phyloP scores from a whole-genome alignment of 2,797 vertebrate genomes.

The Bufotes viridis region DNA sequence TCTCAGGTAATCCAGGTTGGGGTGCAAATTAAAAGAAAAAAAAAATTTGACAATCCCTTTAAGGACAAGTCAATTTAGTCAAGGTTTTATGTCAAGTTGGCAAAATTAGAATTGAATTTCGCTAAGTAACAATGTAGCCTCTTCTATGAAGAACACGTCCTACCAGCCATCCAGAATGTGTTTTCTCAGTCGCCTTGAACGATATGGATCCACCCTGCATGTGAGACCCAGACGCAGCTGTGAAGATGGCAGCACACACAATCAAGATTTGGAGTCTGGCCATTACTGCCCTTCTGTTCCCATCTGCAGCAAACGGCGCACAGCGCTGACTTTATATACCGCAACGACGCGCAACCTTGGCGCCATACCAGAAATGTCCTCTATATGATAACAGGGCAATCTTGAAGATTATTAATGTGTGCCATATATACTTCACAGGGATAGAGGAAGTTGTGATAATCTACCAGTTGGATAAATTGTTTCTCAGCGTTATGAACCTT shows the following conservation, averaged over 20 bases:
- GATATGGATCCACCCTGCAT: constrained; percentile 51
- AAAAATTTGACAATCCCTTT: too few species aligned
- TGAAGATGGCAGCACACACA: not conserved
- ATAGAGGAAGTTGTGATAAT: not conserved
- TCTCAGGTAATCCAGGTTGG: too few species aligned
- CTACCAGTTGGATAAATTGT: not conserved
- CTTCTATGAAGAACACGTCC: not conserved
- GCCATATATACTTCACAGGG: not conserved
- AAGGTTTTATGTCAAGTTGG: too few species aligned
- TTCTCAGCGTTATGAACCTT: too few species aligned
- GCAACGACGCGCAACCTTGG: not conserved
- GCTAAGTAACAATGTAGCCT: not conserved
- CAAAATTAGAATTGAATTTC: too few species aligned
- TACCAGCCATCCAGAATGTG: constrained; percentile 35
- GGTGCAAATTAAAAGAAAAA: too few species aligned
- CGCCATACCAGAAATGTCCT: not conserved
- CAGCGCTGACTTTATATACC: constrained; percentile 1
- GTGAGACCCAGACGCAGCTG: constrained; percentile 23
- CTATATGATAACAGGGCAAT: not conserved
- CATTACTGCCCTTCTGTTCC: not conserved
- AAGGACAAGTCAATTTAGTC: too few species aligned
- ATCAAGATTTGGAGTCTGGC: not conserved
- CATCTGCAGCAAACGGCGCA: not conserved
- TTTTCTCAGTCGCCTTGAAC: constrained; percentile 21
- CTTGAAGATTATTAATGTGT: not conserved